Percentiles rank a stretch among this genome's conserved stretches.
Conservation (phyloP, 1,140 invertebrate genomes). For the Eciton burchellii region DNA sequence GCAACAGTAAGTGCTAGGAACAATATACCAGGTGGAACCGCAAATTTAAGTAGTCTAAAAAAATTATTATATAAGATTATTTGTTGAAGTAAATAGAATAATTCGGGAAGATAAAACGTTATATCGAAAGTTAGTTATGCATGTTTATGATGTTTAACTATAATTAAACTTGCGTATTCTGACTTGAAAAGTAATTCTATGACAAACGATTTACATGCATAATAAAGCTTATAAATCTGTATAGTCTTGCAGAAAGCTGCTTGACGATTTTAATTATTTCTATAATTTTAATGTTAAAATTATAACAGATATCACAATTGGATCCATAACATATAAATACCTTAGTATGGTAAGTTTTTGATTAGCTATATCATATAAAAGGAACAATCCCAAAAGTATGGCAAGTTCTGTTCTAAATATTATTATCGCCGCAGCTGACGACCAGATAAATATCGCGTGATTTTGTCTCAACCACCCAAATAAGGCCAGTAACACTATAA, state of each 20-base stretch:
- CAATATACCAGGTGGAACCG: constrained; percentile 89
- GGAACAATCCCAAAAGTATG: constrained; percentile 94
- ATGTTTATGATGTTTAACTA: constrained; percentile 12
- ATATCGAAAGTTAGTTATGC: neutral
- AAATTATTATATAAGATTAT: constrained; percentile 77
- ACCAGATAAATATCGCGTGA: constrained; percentile 92
- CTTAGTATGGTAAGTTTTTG: constrained; percentile 85
- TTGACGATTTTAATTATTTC: constrained; percentile 69
- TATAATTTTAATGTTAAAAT: constrained; percentile 72
- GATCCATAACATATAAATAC: constrained; percentile 76
- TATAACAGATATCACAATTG: constrained; percentile 66
- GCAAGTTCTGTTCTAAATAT: constrained; percentile 96
- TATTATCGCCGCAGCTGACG: constrained; percentile 94
- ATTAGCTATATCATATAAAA: constrained; percentile 91
- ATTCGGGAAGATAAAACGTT: neutral
- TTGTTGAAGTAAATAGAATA: neutral
- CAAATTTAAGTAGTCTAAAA: constrained; percentile 90
- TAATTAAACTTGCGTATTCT: neutral
- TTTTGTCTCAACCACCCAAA: constrained; percentile 93
- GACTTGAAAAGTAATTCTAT: constrained; percentile 10
- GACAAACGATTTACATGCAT: constrained; percentile 58
- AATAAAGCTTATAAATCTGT: constrained; percentile 72
- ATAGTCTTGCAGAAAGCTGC: constrained; percentile 66
- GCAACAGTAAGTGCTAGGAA: constrained; percentile 91
- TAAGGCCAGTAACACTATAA: constrained; percentile 95